Evolutionary conservation across 2,888 invertebrate species (phyloP).

Genomic region (Xanthia icteritia): DNA sequence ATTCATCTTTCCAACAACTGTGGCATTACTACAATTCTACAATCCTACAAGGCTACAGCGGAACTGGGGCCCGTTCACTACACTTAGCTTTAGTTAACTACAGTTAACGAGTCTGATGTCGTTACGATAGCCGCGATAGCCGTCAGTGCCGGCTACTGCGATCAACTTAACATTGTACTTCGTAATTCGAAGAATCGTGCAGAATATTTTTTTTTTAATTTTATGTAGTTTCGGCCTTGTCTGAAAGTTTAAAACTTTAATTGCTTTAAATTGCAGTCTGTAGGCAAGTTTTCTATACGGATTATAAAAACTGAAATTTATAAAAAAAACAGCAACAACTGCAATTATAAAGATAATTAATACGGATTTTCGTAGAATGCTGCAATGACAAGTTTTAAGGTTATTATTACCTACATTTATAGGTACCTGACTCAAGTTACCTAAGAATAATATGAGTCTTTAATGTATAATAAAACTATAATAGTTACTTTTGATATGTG

Average conservation of each 20-base stretch:
- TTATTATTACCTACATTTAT: neutral
- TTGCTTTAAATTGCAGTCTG: conserved; percentile 14
- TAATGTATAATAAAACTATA: too few species aligned
- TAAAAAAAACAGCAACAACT: neutral
- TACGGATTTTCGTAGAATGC: neutral
- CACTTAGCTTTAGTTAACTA: conserved; percentile 35
- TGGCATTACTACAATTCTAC: conserved; percentile 25
- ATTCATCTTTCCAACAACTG: neutral
- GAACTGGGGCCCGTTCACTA: conserved; percentile 26
- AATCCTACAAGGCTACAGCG: conserved; percentile 33
- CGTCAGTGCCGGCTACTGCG: conserved; percentile 25
- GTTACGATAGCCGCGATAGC: conserved; percentile 50
- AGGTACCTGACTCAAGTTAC: neutral
- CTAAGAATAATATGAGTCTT: too few species aligned
- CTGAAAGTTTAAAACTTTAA: conserved; percentile 11
- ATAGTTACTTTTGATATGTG: neutral
- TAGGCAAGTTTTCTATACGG: neutral
- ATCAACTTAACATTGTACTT: conserved; percentile 42
- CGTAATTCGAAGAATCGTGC: conserved; percentile 28
- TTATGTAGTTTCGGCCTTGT: neutral
- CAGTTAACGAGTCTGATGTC: conserved; percentile 53
- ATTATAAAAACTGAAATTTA: neutral
- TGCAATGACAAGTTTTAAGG: neutral
- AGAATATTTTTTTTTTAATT: conserved; percentile 5
- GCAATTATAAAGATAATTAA: neutral